These are phyloP conservation scores for Metallyticus violacea DNA, from an alignment of 2,888 invertebrate genomes.

Conservation along the genomic window DNA sequence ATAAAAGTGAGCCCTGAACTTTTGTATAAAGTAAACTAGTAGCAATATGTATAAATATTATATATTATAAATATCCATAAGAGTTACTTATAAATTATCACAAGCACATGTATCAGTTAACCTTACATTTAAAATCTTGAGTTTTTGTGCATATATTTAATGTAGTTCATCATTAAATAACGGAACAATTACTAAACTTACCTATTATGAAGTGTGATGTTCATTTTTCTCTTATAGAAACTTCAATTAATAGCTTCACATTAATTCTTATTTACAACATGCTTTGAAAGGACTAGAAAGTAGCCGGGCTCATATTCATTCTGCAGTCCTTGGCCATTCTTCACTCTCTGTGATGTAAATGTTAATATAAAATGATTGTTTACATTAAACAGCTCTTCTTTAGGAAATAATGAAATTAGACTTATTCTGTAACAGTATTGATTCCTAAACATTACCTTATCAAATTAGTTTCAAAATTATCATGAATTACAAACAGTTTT, in stretches of 20 bases:
- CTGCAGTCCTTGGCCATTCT: not conserved
- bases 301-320: not conserved
- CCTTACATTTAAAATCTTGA: constrained; percentile 1
- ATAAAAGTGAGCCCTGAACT: not conserved
- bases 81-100: not conserved
- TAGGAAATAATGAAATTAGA: not conserved
- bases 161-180: not conserved
- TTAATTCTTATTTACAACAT: constrained; percentile 7
- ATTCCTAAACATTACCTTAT: not conserved
- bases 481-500: not conserved
- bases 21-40: not conserved
- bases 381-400: not conserved
- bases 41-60: not conserved
- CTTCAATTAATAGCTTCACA: not conserved
- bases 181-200: not conserved
- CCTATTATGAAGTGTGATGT: not conserved
- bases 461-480: not conserved
- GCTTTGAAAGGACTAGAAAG: constrained; percentile 4
- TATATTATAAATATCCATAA: not conserved
- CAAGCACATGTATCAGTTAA: not conserved
- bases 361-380: not conserved
- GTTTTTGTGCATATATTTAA: not conserved
- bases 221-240: not conserved
- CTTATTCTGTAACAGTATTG: not conserved
- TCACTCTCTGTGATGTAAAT: not conserved